Percentiles rank a stretch among this genome's conserved stretches.
phyloP scores from a whole-genome alignment of 37 sponge, comb jelly and placozoan genomes.

The Amphimedon queenslandica region DNA sequence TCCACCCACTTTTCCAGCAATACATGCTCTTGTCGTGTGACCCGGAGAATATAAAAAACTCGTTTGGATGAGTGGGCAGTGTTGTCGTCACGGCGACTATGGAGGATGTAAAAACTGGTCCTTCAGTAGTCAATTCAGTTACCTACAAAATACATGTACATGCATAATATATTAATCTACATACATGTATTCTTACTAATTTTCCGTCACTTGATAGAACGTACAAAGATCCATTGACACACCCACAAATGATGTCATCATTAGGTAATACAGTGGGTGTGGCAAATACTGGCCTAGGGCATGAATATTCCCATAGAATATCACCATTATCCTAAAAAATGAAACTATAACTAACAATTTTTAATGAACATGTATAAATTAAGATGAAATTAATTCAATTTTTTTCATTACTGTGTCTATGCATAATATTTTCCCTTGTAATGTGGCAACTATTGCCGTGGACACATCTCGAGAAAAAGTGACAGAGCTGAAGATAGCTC shows the following conservation, averaged over 20 bases:
- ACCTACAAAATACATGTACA: too few relatives aligned
- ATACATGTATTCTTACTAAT: conserved; percentile 16
- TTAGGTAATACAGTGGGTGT: conserved; percentile 46
- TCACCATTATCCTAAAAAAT: too few relatives aligned
- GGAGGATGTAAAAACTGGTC: conserved; percentile 49
- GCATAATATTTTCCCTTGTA: conserved; percentile 48
- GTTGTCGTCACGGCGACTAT: background rate
- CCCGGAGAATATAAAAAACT: conserved; percentile 38
- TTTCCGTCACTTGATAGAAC: conserved; percentile 20
- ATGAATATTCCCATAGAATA: conserved; percentile 43
- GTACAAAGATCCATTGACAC: conserved; percentile 33
- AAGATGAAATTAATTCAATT: background rate
- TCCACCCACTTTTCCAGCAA: conserved; percentile 46
- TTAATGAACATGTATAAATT: conserved; percentile 20
- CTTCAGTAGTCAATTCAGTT: conserved; percentile 4
- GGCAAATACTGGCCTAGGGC: conserved; percentile 63
- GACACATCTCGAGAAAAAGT: conserved; percentile 24
- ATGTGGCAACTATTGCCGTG: conserved; percentile 58
- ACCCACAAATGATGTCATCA: conserved; percentile 21
- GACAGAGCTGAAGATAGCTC: conserved; percentile 78
- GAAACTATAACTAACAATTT: too few relatives aligned
- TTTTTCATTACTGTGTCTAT: conserved; percentile 36
- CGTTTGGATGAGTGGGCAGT: background rate
- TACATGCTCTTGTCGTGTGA: conserved; percentile 54
- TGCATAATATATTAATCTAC: too few relatives aligned